phyloP scores from a whole-genome alignment of 2,113 vertebrate genomes.

The Macrotis lagotis region DNA sequence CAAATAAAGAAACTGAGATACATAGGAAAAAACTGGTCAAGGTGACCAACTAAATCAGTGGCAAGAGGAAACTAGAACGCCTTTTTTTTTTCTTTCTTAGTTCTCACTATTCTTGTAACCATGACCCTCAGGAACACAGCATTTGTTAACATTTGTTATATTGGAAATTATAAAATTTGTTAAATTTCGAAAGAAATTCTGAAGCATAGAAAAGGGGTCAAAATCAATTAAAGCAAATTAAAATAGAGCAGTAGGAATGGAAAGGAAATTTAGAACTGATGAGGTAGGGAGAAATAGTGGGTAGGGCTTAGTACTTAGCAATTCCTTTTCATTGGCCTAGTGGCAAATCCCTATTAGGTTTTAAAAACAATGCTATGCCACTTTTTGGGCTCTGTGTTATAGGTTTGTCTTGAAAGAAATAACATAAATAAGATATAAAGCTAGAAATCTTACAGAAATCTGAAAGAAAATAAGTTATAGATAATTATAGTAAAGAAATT shows the following conservation, averaged over 20 bases:
- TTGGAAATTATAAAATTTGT: too few relatives aligned
- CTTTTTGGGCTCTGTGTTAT: background rate
- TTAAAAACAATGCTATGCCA: background rate
- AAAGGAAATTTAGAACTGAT: background rate
- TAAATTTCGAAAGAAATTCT: background rate
- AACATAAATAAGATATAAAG: background rate
- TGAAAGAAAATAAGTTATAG: background rate
- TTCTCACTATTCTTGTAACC: background rate
- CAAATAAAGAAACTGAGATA: background rate
- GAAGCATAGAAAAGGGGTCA: background rate
- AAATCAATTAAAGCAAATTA: background rate
- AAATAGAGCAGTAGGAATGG: background rate
- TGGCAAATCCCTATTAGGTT: background rate
- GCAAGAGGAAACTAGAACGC: too few relatives aligned
- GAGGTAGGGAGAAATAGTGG: background rate
- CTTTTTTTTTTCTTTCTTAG: background rate
- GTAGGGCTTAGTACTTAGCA: too few relatives aligned
- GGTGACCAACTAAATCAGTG: background rate
- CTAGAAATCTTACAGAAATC: background rate
- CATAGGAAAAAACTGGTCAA: background rate
- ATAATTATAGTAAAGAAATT: background rate
- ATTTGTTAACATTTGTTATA: too few relatives aligned
- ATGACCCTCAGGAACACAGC: too few relatives aligned
- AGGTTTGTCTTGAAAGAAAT: background rate
- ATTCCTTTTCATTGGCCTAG: background rate